Evolutionary conservation across 2,797 vertebrate species (phyloP), one percentile per base, ranked within the genome.

Genomic region (Rhinogobio ventralis): DNA sequence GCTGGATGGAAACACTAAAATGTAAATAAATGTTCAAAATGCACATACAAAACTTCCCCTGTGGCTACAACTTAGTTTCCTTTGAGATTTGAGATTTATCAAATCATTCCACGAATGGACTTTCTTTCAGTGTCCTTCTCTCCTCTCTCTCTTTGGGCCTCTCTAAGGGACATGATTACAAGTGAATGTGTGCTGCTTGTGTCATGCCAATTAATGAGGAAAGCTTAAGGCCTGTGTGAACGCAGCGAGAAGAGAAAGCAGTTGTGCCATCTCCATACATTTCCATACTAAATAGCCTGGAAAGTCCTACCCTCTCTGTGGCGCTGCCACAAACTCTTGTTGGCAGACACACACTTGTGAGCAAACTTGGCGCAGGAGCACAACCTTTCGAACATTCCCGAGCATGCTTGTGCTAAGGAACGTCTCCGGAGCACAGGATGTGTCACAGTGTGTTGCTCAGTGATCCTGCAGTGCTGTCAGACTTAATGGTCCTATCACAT

Each of bases 81-180:
- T 57, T 30, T 39, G 11, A 57, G 7, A 57, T n/a, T 39, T n/a
- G n/a, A n/a, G n/a, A 60, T 55, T 60, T 60, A 60, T 55, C 23
- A 55, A 42, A 60, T 51, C 14, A 77, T 60, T 60, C 23, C 46
- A 30, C 20, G 25, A 73, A 73, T 60, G 49, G 33, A 42, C 33
- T 39, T 25, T 62, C 49, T 57, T 15, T 74, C 5, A 55, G 9
- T 66, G 25, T 60, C 15, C 19, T 33, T 60, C 20, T 57, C 5
- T 53, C 39, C 39, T 33, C 39, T 57, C 42, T 79, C 53, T 68
- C 39, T 49, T 13, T 33, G 79, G 89, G 90, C 87, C 91, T 90
- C 92, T 93, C 91, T 68, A 25, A 91, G 91, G 93, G 92, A 92
- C 91, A 87, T 92, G 93, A 93, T 94, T 94, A 94, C 93, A 93